phyloP scores from a whole-genome alignment of 2,797 vertebrate genomes.

The Remorina albescens region DNA sequence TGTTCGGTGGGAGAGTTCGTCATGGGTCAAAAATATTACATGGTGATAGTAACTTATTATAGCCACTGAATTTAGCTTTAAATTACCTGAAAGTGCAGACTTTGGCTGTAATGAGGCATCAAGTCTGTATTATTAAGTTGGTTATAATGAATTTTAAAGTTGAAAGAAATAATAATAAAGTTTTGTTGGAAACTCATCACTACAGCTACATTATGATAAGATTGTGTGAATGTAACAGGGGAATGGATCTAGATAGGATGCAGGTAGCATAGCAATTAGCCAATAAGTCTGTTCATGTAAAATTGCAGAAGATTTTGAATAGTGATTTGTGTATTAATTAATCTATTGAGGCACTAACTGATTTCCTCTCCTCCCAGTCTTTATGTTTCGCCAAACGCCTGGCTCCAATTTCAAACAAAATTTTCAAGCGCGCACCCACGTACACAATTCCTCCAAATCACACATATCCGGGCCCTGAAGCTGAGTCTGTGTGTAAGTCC shows the following conservation, averaged over 20 bases:
- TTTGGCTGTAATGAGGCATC: neutral
- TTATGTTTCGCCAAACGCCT: neutral
- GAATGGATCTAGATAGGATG: neutral
- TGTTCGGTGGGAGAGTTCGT: neutral
- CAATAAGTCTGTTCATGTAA: too few relatives aligned
- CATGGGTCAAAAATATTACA: neutral
- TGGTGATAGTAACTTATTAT: neutral
- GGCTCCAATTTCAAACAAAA: neutral
- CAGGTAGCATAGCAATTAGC: neutral
- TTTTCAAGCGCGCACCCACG: too few relatives aligned
- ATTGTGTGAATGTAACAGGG: neutral
- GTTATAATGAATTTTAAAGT: neutral
- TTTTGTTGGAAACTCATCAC: too few relatives aligned
- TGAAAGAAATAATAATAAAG: neutral
- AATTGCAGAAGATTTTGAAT: neutral
- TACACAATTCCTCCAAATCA: slow-evolving; percentile 8
- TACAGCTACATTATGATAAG: neutral
- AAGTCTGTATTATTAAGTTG: neutral
- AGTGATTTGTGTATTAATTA: too few relatives aligned
- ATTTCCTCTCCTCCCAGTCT: neutral
- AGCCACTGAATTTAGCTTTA: neutral
- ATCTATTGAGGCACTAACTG: neutral
- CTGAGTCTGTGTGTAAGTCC: neutral
- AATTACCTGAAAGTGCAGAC: neutral
- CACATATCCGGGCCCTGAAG: neutral